Base-by-base conservation (phyloP, 1,140 invertebrate genomes). In the Drosophila pruinosa region DNA sequence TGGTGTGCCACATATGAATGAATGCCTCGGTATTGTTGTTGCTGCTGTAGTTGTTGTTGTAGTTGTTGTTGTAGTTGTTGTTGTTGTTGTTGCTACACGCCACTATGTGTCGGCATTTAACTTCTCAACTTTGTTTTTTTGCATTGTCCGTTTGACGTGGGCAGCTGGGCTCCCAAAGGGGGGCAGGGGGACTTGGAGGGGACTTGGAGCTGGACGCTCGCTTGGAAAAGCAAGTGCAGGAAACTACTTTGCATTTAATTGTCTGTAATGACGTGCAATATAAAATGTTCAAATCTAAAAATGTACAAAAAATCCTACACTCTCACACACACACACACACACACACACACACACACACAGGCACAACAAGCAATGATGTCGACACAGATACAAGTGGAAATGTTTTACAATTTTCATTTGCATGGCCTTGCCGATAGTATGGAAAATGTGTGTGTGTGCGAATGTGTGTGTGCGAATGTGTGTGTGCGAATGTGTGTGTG, bases 201-300 rank as follows among this genome's bases (percentile, higher is more conserved):
- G 28, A 48, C 64, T 56, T 41, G 53, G 38, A 63, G 57, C 65
- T 58, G 70, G 67, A 56, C 59, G 75, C 68, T 61, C 65, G 75
- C 68, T 70, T 70, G 65, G 65, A 45, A 76, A 67, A 69, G 68
- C 72, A 88, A 88, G 73, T 85, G 85, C 89, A 91, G 90, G 90
- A 91, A 91, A 90, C 90, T 91, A 90, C 81, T 91, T 91, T 91
- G 90, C 90, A 91, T 91, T 91, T 91, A 91, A 91, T 91, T 91
- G 90, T 90, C 88, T 90, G 83, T 91, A 91, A 91, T 91, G 89
- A 90, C 89, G 89, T 91, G 89, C 89, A 91, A 91, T 91, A 91
- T 90, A 86, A 86, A 86, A 86, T 86, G 82, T 86, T 86, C 88
- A 86, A 86, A 86, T 86, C 82, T 88, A 85, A 80, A 88, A 75